These are phyloP conservation scores for Laterallus jamaicensis DNA, from an alignment of 2,113 vertebrate genomes.

Conservation along the genomic window DNA sequence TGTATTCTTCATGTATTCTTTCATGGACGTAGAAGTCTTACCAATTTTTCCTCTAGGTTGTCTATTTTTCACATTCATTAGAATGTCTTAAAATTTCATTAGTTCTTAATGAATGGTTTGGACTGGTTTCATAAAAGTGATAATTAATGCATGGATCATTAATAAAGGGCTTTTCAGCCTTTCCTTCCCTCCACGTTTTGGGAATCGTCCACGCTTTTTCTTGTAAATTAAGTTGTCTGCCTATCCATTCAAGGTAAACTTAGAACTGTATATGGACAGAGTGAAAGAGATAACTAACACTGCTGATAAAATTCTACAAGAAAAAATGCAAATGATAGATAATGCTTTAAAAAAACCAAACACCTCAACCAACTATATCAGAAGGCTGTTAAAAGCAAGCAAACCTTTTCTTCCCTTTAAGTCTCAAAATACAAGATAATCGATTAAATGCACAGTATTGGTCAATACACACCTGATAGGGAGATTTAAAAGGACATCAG, in stretches of 20 bases:
- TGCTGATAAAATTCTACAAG: not conserved
- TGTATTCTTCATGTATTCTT: not conserved
- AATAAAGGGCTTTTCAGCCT: not conserved
- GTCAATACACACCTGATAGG: not conserved
- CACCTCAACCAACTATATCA: not conserved
- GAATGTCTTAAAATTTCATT: not conserved
- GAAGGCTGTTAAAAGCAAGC: not conserved
- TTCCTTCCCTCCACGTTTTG: rapidly evolving
- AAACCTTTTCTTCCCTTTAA: not conserved
- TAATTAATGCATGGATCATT: not conserved
- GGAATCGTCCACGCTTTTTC: not conserved
- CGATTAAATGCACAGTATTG: not conserved
- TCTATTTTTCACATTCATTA: not conserved
- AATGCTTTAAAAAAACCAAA: not conserved
- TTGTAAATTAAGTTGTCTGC: not conserved
- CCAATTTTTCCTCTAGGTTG: not conserved
- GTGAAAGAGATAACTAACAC: not conserved
- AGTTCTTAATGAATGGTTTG: not conserved
- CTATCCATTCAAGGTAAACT: not conserved
- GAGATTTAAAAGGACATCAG: not conserved
- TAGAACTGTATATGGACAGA: not conserved
- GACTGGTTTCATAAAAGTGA: not conserved
- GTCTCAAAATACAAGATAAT: not conserved
- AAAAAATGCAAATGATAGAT: not conserved
- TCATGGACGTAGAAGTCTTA: not conserved